Base-by-base conservation (phyloP, 1,140 invertebrate species). In the Probaryconus sp. region DNA sequence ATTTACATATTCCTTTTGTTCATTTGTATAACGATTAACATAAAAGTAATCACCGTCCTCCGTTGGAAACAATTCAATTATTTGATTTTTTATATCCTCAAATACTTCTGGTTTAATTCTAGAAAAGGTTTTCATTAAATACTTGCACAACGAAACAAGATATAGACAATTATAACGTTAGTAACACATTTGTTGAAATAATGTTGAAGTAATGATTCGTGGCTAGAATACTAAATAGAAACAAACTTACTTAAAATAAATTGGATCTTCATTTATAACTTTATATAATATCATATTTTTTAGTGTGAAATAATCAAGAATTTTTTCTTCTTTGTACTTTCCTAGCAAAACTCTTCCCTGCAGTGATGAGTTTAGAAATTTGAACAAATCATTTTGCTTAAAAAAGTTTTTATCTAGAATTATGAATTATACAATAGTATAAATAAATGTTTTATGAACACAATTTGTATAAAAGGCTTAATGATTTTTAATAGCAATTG, bases 211-310 rank as follows among this genome's bases (percentile, higher is more conserved):
- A n/a, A n/a, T n/a, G n/a, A n/a, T n/a, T n/a, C n/a, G n/a, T n/a
- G n/a, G n/a, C n/a, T n/a, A n/a, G n/a, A n/a, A n/a, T n/a, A n/a
- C n/a, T n/a, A n/a, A n/a, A n/a, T n/a, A n/a, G n/a, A n/a, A n/a
- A n/a, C n/a, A n/a, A 43, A 58, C 53, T 47, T 60, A 60, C 55
- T 35, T 20, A 37, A 37, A 60, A 47, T 37, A 9, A 33, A 60
- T 11, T 24, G 28, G 16, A 21, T 60, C 55, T 9, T 47, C 31
- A 16, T 16, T 16, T 0, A 60, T 47, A 13, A 5, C 3, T 9
- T 47, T 5, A 33, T 60, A 60, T 14, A 60, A 37, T 11, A 60
- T 26, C n/a, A 60, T 11, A 35, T 47, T 10, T 26, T 45, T 60
- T 5, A 60, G 18, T 28, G 17, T 38, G 7, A 7, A 2, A 31